A percentile compares a stretch with the other conserved stretches of the same genome.
phyloP scores from a whole-genome alignment of 2,113 vertebrate species.

The Perca flavescens region DNA sequence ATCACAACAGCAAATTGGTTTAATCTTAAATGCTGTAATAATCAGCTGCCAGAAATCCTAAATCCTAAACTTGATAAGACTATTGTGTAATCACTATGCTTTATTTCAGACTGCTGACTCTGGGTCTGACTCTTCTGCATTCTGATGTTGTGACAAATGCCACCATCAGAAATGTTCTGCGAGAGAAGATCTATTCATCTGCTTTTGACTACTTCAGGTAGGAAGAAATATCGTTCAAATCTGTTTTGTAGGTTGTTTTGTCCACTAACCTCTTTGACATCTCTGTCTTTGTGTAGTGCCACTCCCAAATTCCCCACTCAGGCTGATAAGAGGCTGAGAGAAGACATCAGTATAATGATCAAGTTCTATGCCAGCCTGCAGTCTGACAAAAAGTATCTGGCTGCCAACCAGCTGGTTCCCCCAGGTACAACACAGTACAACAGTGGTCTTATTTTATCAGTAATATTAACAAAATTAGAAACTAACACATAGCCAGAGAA shows the following conservation, averaged over 20 bases:
- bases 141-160: conserved; percentile 95
- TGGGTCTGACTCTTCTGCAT: conserved; percentile 94
- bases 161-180: conserved; percentile 94
- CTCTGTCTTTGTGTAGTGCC: conserved; percentile 80
- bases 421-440: conserved; percentile 83
- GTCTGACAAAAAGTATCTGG: conserved; percentile 97
- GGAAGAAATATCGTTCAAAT: background rate
- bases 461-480: background rate
- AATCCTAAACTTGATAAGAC: background rate
- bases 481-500: background rate
- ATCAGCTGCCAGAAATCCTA: background rate
- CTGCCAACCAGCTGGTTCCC: conserved; percentile 93
- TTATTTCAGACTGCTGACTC: conserved; percentile 88
- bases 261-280: background rate
- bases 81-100: background rate
- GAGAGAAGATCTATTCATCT: conserved; percentile 97
- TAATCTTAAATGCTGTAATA: background rate
- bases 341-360: conserved; percentile 97
- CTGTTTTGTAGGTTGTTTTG: background rate
- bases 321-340: conserved; percentile 92
- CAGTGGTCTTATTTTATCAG: background rate
- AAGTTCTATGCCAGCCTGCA: conserved; percentile 96
- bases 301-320: conserved; percentile 94
- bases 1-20: background rate
- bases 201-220: conserved; percentile 99